Base-by-base conservation (phyloP, 1,140 invertebrate species). In the Conus betulinus region DNA sequence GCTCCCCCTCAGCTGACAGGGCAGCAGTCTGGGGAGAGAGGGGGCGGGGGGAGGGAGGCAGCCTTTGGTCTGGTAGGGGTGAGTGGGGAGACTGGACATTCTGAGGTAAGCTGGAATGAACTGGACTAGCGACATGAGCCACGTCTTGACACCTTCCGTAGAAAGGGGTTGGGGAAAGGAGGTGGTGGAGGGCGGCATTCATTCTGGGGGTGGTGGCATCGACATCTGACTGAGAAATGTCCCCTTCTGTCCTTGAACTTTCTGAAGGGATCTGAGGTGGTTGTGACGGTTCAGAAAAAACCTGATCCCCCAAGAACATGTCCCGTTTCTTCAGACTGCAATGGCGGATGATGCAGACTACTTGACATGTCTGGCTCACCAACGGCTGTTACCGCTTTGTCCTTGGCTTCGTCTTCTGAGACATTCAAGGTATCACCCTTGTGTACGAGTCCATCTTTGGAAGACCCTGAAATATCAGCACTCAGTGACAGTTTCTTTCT, bases 1-100 rank as follows among this genome's bases (percentile, higher is more conserved):
- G 87, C 51, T 93, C 89, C 86, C 90, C 91, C 76, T 93, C 90
- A 27, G 71, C 53, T 1, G 71, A 78, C 85, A 87, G 57, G 20
- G 88, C 67, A 17, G 88, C 55, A 78, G 85, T 52, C n/a, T 86
- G 74, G 11, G 87, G 63, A 27, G 82, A 84, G 0, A 60, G n/a
- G 51, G 79, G 39, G 10, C n/a, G 82, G 5, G 53, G 82, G 23
- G 20, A 13, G 39, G 8, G 39, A 51, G 39, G 79, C 79, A 17
- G 39, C 6, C 10, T 3, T 13, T 20, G 17, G 25, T 39, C 23
- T 11, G n/a, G 6, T 78, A 7, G 76, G 76, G 23, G 76, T 60
- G 57, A 15, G 15, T 15, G 15, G 57, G 57, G 57, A 60, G 57
- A 60, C 57, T 11, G 57, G 57, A 60, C 57, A 5, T 60, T 8